Conservation (phyloP, 2,888 invertebrate species). For the Anarsia innoxiella region DNA sequence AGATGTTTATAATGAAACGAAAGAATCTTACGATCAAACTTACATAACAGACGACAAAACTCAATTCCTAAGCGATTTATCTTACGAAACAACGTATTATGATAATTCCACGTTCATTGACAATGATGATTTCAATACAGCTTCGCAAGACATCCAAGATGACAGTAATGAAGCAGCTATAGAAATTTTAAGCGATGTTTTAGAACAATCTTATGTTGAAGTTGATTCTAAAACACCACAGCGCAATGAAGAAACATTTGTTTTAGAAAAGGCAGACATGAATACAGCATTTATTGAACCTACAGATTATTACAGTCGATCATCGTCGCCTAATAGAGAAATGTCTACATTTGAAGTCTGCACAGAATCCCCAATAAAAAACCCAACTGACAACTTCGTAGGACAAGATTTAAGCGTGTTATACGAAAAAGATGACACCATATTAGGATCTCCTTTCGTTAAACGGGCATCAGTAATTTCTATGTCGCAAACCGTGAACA, state of each 20-base stretch:
- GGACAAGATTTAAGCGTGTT: constrained; percentile 30
- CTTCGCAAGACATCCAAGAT: neutral
- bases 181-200: neutral
- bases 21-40: neutral
- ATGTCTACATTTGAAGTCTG: constrained; percentile 36
- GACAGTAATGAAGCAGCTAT: neutral
- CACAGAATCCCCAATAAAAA: constrained; percentile 43
- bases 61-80: too few relatives aligned
- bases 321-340: constrained; percentile 39
- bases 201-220: constrained; percentile 3
- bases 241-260: constrained; percentile 27
- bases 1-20: too few relatives aligned
- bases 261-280: constrained; percentile 33
- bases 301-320: constrained; percentile 22
- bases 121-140: constrained; percentile 11
- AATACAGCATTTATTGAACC: constrained; percentile 54
- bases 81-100: too few relatives aligned
- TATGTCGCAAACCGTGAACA: constrained; percentile 56
- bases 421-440: constrained; percentile 38
- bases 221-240: too few relatives aligned
- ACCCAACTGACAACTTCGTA: constrained; percentile 16
- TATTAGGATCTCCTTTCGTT: constrained; percentile 48
- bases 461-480: constrained; percentile 47
- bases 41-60: neutral
- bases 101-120: neutral